These are phyloP conservation scores for Champsocephalus gunnari DNA, from an alignment of 2,797 vertebrate species.

Conservation along the genomic window DNA sequence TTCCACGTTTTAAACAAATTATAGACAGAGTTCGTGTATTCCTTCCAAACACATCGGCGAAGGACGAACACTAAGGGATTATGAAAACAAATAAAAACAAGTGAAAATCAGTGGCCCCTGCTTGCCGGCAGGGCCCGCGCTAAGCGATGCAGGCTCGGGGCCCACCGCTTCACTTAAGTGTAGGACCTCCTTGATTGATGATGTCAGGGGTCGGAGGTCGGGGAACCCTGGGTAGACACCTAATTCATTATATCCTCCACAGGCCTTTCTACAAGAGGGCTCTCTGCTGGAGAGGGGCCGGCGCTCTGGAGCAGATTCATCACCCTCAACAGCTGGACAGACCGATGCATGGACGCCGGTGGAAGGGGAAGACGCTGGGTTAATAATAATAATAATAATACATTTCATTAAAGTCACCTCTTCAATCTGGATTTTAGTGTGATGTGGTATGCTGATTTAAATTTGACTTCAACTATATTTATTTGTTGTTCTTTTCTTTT, in stretches of 20 bases:
- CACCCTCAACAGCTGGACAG: constrained; percentile 78
- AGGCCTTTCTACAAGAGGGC: constrained; percentile 88
- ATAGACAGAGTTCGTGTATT: constrained; percentile 80
- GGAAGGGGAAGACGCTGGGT: constrained; percentile 11
- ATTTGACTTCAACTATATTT: no score
- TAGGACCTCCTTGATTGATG: constrained; percentile 94
- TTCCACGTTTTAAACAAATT: constrained; percentile 81
- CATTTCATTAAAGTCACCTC: no score
- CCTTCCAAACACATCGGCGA: constrained; percentile 82
- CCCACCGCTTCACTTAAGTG: constrained; percentile 88
- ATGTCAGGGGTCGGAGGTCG: constrained; percentile 92
- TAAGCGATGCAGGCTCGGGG: constrained; percentile 84
- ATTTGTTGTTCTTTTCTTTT: no score
- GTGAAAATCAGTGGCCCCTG: constrained; percentile 81
- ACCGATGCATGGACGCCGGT: constrained; percentile 61
- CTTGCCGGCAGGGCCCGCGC: constrained; percentile 74
- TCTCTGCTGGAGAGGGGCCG: constrained; percentile 89
- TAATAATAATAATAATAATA: no score
- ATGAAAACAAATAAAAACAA: constrained; percentile 87
- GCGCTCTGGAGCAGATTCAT: constrained; percentile 91
- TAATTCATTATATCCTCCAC: constrained; percentile 98
- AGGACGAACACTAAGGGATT: constrained; percentile 75
- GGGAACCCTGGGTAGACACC: constrained; percentile 93
- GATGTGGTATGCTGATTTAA: no score
- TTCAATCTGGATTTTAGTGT: no score